phyloP scores from a whole-genome alignment of 2,888 invertebrate genomes.

The Drosophila koepferae region DNA sequence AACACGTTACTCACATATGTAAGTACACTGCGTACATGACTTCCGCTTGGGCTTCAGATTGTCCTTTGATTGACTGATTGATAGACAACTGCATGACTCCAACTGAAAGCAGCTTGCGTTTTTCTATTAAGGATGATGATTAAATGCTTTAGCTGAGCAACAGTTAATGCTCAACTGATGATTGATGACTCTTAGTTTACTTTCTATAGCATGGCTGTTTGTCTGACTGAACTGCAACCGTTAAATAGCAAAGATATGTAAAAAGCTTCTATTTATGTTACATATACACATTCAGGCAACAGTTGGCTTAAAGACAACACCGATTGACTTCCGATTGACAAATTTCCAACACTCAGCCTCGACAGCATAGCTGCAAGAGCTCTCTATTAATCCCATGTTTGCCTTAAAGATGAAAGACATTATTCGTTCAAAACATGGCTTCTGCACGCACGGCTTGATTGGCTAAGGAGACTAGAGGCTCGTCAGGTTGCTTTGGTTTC shows the following conservation, averaged over 20 bases:
- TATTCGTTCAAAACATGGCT: not conserved
- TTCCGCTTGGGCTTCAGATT: not conserved
- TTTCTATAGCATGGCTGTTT: too few species aligned
- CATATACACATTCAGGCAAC: not conserved
- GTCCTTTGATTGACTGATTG: not conserved
- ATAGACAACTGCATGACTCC: not conserved
- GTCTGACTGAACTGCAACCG: not conserved
- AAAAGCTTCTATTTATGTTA: not conserved
- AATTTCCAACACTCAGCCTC: not conserved
- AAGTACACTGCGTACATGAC: too few species aligned
- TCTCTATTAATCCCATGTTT: not conserved
- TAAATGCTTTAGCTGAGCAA: not conserved
- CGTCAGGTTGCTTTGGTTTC: constrained; percentile 14
- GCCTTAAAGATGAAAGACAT: not conserved
- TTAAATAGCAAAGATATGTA: not conserved
- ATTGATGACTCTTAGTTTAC: not conserved
- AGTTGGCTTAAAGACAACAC: not conserved
- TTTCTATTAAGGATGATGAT: not conserved
- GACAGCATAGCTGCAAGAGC: not conserved
- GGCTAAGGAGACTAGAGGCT: constrained; percentile 1
- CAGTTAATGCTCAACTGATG: not conserved
- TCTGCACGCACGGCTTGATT: constrained; percentile 7
- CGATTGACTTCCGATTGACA: not conserved
- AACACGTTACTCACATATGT: too few species aligned
- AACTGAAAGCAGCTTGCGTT: not conserved